These are phyloP conservation scores for Nerophis lumbriciformis DNA, from an alignment of 2,113 vertebrate genomes.

Conservation along the genomic window DNA sequence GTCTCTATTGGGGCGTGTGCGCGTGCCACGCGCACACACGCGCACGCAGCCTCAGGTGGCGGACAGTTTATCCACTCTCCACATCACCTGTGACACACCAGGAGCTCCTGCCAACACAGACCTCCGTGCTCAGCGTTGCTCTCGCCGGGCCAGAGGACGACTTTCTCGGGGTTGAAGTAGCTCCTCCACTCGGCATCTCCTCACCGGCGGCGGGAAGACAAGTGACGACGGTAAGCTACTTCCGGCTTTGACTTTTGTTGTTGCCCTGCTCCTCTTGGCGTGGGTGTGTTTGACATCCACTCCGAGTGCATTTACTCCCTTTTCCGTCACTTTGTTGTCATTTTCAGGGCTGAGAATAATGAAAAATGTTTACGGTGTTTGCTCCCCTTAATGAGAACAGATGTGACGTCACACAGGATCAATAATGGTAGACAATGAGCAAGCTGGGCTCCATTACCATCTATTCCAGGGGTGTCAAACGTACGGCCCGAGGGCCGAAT, in stretches of 20 bases:
- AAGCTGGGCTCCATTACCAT: slow-evolving; percentile 18
- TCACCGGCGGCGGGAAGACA: background rate
- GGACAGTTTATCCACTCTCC: background rate
- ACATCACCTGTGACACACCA: background rate
- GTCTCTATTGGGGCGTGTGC: too few relatives aligned
- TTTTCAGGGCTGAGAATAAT: background rate
- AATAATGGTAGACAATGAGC: slow-evolving; percentile 26
- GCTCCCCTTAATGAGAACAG: slow-evolving; percentile 18
- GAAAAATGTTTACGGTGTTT: background rate
- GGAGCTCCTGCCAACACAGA: slow-evolving; percentile 3
- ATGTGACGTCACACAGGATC: slow-evolving; percentile 50
- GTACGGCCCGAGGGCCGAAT: too few relatives aligned
- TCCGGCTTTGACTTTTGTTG: background rate
- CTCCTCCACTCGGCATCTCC: background rate
- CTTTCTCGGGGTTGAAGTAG: background rate
- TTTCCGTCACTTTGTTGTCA: background rate
- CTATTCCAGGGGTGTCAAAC: background rate
- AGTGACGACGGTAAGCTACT: slow-evolving; percentile 2
- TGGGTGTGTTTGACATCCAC: background rate
- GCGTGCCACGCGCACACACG: background rate
- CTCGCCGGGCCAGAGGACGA: background rate
- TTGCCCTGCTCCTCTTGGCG: background rate
- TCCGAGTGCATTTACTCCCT: background rate
- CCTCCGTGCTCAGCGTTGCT: background rate
- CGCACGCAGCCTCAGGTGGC: background rate